These are phyloP conservation scores for Orthonychiurus folsomi DNA, from an alignment of 2,888 invertebrate genomes.

Conservation along the genomic window DNA sequence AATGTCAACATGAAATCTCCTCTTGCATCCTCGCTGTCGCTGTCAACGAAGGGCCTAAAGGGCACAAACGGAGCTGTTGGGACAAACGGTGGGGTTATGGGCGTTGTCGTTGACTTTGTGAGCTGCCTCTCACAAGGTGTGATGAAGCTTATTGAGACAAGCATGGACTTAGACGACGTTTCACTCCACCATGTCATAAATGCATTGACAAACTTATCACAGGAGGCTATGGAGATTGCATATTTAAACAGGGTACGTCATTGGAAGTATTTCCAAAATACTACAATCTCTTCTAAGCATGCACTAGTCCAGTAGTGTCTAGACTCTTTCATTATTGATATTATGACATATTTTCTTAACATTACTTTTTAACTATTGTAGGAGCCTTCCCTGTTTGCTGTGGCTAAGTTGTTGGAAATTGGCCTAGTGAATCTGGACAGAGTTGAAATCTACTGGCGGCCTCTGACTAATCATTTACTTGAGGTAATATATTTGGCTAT, in stretches of 20 bases:
- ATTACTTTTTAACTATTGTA: slow-evolving; percentile 43
- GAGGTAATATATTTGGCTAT: slow-evolving; percentile 55
- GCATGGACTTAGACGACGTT: slow-evolving; percentile 84
- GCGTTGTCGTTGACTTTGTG: slow-evolving; percentile 39
- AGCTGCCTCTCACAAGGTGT: slow-evolving; percentile 48
- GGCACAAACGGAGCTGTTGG: slow-evolving; percentile 31
- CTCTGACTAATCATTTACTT: slow-evolving; percentile 87
- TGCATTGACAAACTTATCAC: slow-evolving; percentile 87
- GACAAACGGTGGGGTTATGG: slow-evolving; percentile 37
- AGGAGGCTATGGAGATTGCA: slow-evolving; percentile 94
- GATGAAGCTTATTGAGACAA: slow-evolving; percentile 86
- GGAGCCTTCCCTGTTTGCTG: slow-evolving; percentile 94
- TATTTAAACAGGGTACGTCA: slow-evolving; percentile 76
- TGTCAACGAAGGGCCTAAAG: slow-evolving; percentile 23
- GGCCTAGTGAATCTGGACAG: slow-evolving; percentile 87
- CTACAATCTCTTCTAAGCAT: background rate
- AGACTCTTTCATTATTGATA: no score
- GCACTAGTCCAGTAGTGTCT: background rate
- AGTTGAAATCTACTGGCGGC: slow-evolving; percentile 89
- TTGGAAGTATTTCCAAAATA: background rate
- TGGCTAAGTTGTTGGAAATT: slow-evolving; percentile 96
- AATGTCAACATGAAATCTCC: background rate
- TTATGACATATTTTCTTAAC: slow-evolving; percentile 2
- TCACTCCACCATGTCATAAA: slow-evolving; percentile 92
- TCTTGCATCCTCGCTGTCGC: background rate